phyloP scores from a whole-genome alignment of 2,888 invertebrate species.

The Drosophila neonasuta region DNA sequence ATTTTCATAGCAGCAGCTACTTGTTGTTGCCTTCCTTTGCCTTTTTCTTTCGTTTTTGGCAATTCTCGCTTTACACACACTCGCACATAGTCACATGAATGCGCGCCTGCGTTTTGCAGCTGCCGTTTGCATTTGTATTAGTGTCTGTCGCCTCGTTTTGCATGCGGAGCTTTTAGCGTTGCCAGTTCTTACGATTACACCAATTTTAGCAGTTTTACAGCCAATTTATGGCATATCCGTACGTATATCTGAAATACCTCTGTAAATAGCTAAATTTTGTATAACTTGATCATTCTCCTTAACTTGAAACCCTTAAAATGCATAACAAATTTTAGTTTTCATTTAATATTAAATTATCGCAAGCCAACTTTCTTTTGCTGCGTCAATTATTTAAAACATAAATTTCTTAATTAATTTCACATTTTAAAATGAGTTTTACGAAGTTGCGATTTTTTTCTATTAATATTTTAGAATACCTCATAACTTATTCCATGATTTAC shows the following conservation, averaged over 20 bases:
- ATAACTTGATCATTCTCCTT: too few relatives aligned
- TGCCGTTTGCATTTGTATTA: constrained; percentile 31
- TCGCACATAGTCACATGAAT: constrained; percentile 8
- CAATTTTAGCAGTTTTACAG: constrained; percentile 16
- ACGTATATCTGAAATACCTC: not conserved
- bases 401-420: too few relatives aligned
- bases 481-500: too few relatives aligned
- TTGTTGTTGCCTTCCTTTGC: constrained; percentile 46
- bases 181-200: constrained; percentile 32
- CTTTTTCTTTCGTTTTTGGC: constrained; percentile 24
- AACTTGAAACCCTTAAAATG: too few relatives aligned
- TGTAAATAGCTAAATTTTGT: not conserved
- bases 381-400: too few relatives aligned
- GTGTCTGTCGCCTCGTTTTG: constrained; percentile 14
- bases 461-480: too few relatives aligned
- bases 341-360: too few relatives aligned
- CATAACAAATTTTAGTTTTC: too few relatives aligned
- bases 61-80: constrained; percentile 36
- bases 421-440: too few relatives aligned
- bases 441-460: too few relatives aligned
- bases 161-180: constrained; percentile 45
- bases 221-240: not conserved
- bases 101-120: constrained; percentile 50
- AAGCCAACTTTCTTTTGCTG: too few relatives aligned
- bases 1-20: constrained; percentile 40